Conservation (phyloP, 2,113 vertebrate genomes). For the Phalacrocorax aristotelis region DNA sequence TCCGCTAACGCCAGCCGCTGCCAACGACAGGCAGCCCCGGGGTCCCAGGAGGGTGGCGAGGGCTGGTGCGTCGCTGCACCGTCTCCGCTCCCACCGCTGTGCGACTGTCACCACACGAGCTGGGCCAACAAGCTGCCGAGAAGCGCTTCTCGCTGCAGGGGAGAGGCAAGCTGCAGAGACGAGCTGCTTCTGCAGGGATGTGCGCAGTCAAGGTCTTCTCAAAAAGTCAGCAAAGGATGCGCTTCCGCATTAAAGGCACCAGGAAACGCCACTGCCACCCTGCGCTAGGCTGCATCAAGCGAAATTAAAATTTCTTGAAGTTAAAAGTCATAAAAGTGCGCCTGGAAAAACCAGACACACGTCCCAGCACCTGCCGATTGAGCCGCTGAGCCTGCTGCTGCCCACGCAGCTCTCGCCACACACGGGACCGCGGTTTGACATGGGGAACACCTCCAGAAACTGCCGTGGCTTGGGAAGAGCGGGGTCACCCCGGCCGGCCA, state of each 20-base stretch:
- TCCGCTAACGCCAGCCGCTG: background rate
- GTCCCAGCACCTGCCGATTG: background rate
- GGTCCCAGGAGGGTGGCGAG: background rate
- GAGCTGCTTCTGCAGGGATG: background rate
- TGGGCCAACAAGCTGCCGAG: background rate
- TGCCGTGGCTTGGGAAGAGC: background rate
- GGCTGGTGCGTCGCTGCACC: rapidly evolving
- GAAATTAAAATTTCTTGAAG: background rate
- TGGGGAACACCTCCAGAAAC: background rate
- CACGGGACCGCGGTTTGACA: rapidly evolving
- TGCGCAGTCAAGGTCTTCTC: background rate
- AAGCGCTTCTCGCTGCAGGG: background rate
- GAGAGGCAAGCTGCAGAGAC: background rate
- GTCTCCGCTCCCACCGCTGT: background rate
- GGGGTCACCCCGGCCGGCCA: rapidly evolving
- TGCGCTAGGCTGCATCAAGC: background rate
- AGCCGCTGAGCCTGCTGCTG: background rate
- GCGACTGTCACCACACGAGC: background rate
- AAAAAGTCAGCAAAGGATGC: background rate
- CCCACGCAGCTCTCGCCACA: rapidly evolving
- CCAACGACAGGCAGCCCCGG: too few relatives aligned
- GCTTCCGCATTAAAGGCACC: background rate
- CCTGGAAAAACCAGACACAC: background rate
- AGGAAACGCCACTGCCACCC: background rate
- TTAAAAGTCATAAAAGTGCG: background rate